Evolutionary conservation across 2,888 invertebrate species (phyloP).

Genomic region (Hypolimnas misippus): DNA sequence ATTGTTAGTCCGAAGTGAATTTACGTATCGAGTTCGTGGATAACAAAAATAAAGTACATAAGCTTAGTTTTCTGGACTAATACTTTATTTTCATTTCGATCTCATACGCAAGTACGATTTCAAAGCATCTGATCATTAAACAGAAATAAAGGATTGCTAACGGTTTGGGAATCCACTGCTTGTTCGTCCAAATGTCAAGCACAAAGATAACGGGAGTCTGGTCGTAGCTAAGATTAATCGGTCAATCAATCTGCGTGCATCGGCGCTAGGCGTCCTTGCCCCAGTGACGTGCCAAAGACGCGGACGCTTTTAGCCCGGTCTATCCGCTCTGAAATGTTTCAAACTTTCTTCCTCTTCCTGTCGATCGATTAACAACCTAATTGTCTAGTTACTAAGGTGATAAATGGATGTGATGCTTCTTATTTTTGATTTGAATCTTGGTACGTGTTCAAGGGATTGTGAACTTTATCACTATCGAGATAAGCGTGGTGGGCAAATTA

Average conservation of each 20-base stretch:
- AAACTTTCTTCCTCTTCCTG: slow-evolving; percentile 63
- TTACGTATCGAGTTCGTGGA: no score
- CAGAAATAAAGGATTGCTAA: background rate
- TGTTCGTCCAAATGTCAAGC: slow-evolving; percentile 31
- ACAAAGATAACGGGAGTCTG: slow-evolving; percentile 29
- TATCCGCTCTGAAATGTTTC: slow-evolving; percentile 63
- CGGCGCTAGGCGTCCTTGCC: slow-evolving; percentile 79
- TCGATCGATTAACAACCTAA: slow-evolving; percentile 63
- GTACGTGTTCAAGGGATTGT: slow-evolving; percentile 50
- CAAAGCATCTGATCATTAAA: background rate
- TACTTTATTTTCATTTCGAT: background rate
- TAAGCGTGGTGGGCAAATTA: slow-evolving; percentile 2
- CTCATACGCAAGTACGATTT: background rate
- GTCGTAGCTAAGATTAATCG: slow-evolving; percentile 71
- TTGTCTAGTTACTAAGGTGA: slow-evolving; percentile 41
- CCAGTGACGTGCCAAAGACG: slow-evolving; percentile 77
- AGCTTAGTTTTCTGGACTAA: background rate
- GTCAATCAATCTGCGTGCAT: slow-evolving; percentile 77
- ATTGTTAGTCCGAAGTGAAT: no score
- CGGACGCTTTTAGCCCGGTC: slow-evolving; percentile 73
- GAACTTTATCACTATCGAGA: slow-evolving; percentile 51
- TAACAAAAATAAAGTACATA: no score
- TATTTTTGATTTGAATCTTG: slow-evolving; percentile 54
- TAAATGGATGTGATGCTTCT: slow-evolving; percentile 44
- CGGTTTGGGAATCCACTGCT: background rate